Evolutionary conservation across 2,113 vertebrate species (phyloP), one percentile per base, ranked within the genome.

Genomic region (Paedocypris sp.): DNA sequence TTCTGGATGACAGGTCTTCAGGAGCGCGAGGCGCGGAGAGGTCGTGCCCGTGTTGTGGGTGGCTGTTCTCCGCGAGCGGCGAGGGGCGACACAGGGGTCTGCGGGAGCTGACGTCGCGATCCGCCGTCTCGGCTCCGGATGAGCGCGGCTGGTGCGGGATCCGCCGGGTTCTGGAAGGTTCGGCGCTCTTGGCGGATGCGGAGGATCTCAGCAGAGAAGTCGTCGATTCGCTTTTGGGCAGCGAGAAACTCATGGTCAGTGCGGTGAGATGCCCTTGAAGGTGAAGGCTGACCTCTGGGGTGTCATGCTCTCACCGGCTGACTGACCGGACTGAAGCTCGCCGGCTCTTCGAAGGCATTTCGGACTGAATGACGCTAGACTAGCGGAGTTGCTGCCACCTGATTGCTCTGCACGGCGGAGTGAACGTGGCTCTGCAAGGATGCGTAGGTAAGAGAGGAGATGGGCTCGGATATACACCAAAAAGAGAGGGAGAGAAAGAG

Each of bases 11-110:
- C 7, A 68, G 36, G 46, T 72, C 62, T 8, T 71, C 69, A 41
- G 68, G 66, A 51, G 60, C 60, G 20, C 35, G 63, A 10, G 60
- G 46, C 51, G 70, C 23, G 35, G 71, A 64, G 33, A 74, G 61
- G 33, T 71, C 72, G 69, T 70, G 72, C 60, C 38, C 43, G 38
- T 53, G 64, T 6, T 71, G 80, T 23, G 75, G 67, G 57, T 79
- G 76, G 49, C 63, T 71, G 72, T 83, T 82, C 73, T 49, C 68
- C 72, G 72, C 68, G 32, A 63, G 4, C 12, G 77, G 72, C 29
- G 82, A 82, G 8, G 92, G 92, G 70, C 88, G 88, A 74, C 92
- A 95, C 66, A 94, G 84, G 73, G 92, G 92, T 89, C 92, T 90
- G 75, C 91, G 86, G 48, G 87, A 87, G 64, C 91, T 97, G 66